A percentile compares a stretch with the other conserved stretches of the same genome.
Evolutionary conservation across 2,888 invertebrate species (phyloP).

Genomic region (Mantis religiosa): DNA sequence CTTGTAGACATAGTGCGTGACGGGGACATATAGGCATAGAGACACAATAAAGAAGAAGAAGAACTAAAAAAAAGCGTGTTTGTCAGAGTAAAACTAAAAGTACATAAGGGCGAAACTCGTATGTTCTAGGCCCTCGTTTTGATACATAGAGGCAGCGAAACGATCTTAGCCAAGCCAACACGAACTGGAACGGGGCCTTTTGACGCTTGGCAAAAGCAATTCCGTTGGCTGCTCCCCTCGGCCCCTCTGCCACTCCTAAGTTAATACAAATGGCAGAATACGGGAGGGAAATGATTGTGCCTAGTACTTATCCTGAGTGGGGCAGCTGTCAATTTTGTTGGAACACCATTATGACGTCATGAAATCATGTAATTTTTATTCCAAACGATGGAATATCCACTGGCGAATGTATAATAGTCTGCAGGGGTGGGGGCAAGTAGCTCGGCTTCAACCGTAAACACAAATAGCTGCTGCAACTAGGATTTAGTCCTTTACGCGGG

Average conservation of each 20-base stretch:
- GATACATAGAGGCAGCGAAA: background rate
- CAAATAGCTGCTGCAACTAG: background rate
- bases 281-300: constrained; percentile 17
- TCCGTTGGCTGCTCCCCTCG: constrained; percentile 12
- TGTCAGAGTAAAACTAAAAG: background rate
- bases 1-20: constrained; percentile 12
- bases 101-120: constrained; percentile 6
- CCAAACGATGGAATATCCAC: background rate
- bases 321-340: constrained; percentile 12
- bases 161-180: constrained; percentile 2
- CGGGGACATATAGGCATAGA: constrained; percentile 11
- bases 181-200: background rate
- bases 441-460: background rate
- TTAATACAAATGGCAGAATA: constrained; percentile 18
- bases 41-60: background rate
- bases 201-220: constrained; percentile 18
- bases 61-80: constrained; percentile 4
- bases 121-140: background rate
- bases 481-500: background rate
- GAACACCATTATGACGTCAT: constrained; percentile 16
- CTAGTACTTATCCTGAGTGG: constrained; percentile 14
- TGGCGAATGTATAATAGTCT: background rate
- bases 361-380: background rate
- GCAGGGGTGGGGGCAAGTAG: background rate
- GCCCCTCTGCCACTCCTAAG: background rate